phyloP scores from a whole-genome alignment of 2,113 vertebrate genomes.

The Perognathus longimembris region DNA sequence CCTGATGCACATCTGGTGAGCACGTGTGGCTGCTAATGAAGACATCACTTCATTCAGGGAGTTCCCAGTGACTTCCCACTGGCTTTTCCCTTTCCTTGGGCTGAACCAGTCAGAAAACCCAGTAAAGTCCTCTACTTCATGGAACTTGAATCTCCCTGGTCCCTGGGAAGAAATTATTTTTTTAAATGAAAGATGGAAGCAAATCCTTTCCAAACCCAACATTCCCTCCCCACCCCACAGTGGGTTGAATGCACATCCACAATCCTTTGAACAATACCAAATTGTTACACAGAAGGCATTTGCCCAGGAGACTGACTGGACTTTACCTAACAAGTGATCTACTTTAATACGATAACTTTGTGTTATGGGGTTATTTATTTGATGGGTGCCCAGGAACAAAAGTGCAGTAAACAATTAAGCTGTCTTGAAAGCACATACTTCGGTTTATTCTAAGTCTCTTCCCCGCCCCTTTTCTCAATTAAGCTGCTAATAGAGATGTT shows the following conservation, averaged over 20 bases:
- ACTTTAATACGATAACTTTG: conserved; percentile 85
- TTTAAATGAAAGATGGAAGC: conserved; percentile 69
- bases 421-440: conserved; percentile 83
- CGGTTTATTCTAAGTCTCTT: conserved; percentile 84
- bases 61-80: conserved; percentile 94
- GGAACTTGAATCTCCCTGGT: conserved; percentile 70
- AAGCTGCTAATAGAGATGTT: conserved; percentile 86
- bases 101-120: conserved; percentile 69
- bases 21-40: conserved; percentile 99
- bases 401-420: conserved; percentile 85
- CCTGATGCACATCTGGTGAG: conserved; percentile 95
- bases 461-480: conserved; percentile 76
- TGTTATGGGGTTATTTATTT: conserved; percentile 75
- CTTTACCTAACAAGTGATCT: conserved; percentile 85
- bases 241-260: conserved; percentile 83
- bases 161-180: conserved; percentile 59
- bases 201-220: conserved; percentile 78
- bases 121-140: conserved; percentile 74
- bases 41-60: conserved; percentile 93
- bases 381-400: conserved; percentile 83
- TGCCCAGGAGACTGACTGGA: not conserved
- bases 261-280: conserved; percentile 85
- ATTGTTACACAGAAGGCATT: conserved; percentile 86
- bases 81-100: conserved; percentile 87
- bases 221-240: conserved; percentile 71